Evolutionary conservation across 2,113 vertebrate species (phyloP).

Genomic region (Hippocampus comes): DNA sequence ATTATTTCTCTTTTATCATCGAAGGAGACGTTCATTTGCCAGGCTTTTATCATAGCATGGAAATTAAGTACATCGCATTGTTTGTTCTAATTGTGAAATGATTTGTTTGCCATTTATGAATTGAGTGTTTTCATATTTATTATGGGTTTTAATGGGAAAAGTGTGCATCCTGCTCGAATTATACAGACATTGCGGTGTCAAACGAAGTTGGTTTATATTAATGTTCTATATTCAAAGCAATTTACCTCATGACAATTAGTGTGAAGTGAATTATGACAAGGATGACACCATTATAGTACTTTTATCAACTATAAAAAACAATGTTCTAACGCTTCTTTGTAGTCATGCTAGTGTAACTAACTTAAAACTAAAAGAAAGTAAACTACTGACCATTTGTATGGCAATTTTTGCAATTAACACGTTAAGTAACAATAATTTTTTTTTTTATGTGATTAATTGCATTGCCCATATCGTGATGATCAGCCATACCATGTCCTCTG

Average conservation of each 20-base stretch:
- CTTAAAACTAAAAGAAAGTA: not conserved
- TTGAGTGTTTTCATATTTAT: not conserved
- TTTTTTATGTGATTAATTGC: not conserved
- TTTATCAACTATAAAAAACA: not conserved
- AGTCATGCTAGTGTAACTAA: not conserved
- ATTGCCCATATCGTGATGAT: not conserved
- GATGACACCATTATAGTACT: not conserved
- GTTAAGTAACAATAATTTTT: not conserved
- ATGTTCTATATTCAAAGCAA: not conserved
- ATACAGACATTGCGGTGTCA: not conserved
- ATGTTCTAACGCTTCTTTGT: not conserved
- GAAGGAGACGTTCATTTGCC: too few species aligned
- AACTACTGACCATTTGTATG: not conserved
- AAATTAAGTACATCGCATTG: too few species aligned
- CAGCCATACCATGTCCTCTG: not conserved
- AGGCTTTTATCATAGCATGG: too few species aligned
- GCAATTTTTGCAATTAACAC: not conserved
- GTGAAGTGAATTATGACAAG: not conserved
- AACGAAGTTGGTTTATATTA: not conserved
- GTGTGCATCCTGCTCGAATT: not conserved
- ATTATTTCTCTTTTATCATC: not conserved
- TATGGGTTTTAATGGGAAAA: not conserved
- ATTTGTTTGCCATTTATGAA: not conserved
- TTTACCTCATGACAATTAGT: not conserved
- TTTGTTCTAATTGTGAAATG: too few species aligned